phyloP scores from a whole-genome alignment of 1,140 invertebrate species.

The Sycophaga agraensis region DNA sequence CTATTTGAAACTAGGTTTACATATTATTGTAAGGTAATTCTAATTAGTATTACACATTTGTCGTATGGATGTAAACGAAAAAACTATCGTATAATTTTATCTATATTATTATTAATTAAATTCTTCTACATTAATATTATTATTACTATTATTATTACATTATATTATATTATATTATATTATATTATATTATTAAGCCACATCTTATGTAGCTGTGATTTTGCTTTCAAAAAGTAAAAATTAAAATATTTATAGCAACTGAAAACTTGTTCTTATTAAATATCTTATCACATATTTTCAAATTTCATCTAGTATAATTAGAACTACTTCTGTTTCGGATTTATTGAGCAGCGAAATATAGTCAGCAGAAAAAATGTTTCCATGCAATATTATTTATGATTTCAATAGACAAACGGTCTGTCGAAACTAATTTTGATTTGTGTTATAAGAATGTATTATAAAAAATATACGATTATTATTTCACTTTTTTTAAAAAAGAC shows the following conservation, averaged over 20 bases:
- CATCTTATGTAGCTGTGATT: slow-evolving; percentile 60
- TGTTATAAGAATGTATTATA: too few species aligned
- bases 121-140: slow-evolving; percentile 46
- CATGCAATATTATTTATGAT: too few species aligned
- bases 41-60: slow-evolving; percentile 54
- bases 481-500: too few species aligned
- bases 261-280: slow-evolving; percentile 25
- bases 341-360: too few species aligned
- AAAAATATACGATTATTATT: too few species aligned
- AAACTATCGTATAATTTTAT: slow-evolving; percentile 55
- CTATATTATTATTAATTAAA: slow-evolving; percentile 50
- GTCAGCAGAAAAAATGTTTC: too few species aligned
- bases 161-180: slow-evolving; percentile 46
- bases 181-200: slow-evolving; percentile 52
- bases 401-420: too few species aligned
- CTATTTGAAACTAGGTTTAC: slow-evolving; percentile 37
- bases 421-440: too few species aligned
- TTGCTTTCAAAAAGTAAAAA: slow-evolving; percentile 59
- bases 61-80: slow-evolving; percentile 48
- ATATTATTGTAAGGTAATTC: slow-evolving; percentile 45
- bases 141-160: slow-evolving; percentile 47
- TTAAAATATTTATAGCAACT: slow-evolving; percentile 59
- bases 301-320: too few species aligned
- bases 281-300: background rate
- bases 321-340: too few species aligned